Evolutionary conservation across 2,113 vertebrate species (phyloP), one percentile per base, ranked within the genome.

Genomic region (Pagrus major): DNA sequence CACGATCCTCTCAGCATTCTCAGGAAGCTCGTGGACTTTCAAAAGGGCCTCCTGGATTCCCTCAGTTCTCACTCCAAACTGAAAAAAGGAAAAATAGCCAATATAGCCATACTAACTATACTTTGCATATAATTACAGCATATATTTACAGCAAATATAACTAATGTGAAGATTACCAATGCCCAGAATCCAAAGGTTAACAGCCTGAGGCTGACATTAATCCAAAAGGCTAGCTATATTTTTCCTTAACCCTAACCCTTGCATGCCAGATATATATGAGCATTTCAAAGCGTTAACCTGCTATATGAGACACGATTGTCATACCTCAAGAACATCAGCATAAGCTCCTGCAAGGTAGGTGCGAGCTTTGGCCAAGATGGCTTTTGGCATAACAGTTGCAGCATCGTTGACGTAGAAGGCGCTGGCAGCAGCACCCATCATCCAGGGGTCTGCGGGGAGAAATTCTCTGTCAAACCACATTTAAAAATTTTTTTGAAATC

Each of bases 321-420:
- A 47, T 85, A 97, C 97, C 96, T 97, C 96, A 80, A 95, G 18
- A 74, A 96, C 87, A 88, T 97, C 95, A 84, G 94, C 91, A 59
- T 91, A 90, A 4, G 86, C 93, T 61, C 96, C 96, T 47, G 95
- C 89, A 27, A 94, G 63, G 88, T 95, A 95, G 5, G 92, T 94
- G 23, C 80, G 88, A 63, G 95, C 60, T 92, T 96, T 97, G 76
- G 94, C 91, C 76, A 97, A 83, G 18, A 97, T 7, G 63, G 91
- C 83, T 89, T 80, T 95, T 29, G 97, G 97, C 67, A 97, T 54
- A 83, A 96, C 68, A 0, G 94, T 95, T 88, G 90, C 92, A n/a
- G 93, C 96, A 49, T 95, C 95, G 51, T 97, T 97, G 42, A 97
- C 88, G 21, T 96, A 29, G 78, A 93, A 93, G 51, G 94, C 84